These are phyloP conservation scores for Erynnis tages DNA, from an alignment of 2,888 invertebrate species.

Conservation along the genomic window DNA sequence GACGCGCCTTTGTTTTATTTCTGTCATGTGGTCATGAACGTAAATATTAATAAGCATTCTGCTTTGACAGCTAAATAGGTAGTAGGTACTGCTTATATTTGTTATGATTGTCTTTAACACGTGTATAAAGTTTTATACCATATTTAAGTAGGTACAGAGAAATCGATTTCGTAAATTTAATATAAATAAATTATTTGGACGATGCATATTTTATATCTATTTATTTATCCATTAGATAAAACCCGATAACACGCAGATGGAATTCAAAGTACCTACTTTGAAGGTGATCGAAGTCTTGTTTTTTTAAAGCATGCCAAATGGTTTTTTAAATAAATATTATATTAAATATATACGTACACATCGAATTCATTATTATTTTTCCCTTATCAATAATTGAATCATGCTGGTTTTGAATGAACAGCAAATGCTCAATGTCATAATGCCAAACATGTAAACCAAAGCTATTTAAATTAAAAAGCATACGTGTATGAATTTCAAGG, in stretches of 20 bases:
- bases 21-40: slow-evolving; percentile 46
- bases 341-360: no score
- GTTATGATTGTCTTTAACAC: not conserved
- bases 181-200: no score
- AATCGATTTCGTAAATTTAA: no score
- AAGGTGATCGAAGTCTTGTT: no score
- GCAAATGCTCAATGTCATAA: slow-evolving; percentile 8
- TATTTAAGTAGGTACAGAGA: no score
- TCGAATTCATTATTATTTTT: not conserved
- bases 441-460: slow-evolving; percentile 10
- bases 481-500: slow-evolving; percentile 8
- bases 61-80: slow-evolving; percentile 36
- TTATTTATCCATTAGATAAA: no score
- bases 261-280: no score
- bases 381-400: not conserved
- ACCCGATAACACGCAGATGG: no score
- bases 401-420: slow-evolving; percentile 1
- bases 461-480: slow-evolving; percentile 17
- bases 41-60: slow-evolving; percentile 30
- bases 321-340: no score
- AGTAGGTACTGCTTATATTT: no score
- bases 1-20: slow-evolving; percentile 55
- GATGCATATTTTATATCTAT: no score
- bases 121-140: not conserved
- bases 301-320: no score